Base-by-base conservation (phyloP, 2,888 invertebrate genomes). In the Polyommatus icarus region DNA sequence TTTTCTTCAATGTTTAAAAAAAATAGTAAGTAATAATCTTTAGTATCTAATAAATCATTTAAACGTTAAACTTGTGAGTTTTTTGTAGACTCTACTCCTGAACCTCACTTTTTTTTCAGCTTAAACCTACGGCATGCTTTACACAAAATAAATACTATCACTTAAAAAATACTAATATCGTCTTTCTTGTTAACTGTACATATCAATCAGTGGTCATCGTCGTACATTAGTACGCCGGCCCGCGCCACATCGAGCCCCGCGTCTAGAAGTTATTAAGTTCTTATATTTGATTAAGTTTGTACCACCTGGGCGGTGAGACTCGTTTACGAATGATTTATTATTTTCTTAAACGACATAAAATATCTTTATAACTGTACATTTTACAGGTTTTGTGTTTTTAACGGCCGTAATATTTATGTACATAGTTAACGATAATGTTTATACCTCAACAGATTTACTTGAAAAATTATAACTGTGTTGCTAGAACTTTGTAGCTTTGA, bases 241-340 rank as follows among this genome's bases (percentile, higher is more conserved):
- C 12, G 24, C 61, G 24, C 61, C 12, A 10, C 24, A 20, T 40
- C 72, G 20, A 72, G 46, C 12, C 20, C 73, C 73, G 73, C 29
- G 32, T 40, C 73, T 73, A 73, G 73, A 46, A n/a, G 73, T 46
- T 73, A 73, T 73, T 73, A 73, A 73, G 73, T 73, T 73, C 73
- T 40, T 73, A 73, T 73, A 73, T 75, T 75, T 75, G 46, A 75
- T 75, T 54, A 75, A 75, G 75, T 75, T 75, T 54, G 50, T 75
- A 75, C 75, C 75, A 54, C 75, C 75, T 75, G 75, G 75, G 75
- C 75, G 75, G 75, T 24, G 75, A 24, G 54, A 75, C 75, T 75
- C 75, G 75, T 50, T 75, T 50, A 29, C 24, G 24, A 50, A 75
- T 75, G 50, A 75, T 75, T 75, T 75, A 75, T 73, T 46, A 73